phyloP scores from a whole-genome alignment of 2,888 invertebrate genomes.

The Tinea semifulvella region DNA sequence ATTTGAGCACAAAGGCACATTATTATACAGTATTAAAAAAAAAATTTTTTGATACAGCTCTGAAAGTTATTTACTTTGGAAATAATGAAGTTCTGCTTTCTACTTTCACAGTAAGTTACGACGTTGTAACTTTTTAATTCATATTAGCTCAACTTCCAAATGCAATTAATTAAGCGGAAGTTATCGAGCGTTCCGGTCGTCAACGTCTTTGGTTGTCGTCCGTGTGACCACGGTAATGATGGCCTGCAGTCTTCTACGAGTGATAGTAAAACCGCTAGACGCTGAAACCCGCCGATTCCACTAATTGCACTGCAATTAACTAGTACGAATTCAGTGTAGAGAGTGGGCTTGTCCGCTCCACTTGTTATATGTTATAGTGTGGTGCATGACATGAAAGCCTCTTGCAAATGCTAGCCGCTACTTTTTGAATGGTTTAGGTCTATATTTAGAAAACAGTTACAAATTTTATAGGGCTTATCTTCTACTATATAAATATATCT shows the following conservation, averaged over 20 bases:
- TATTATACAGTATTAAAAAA: neutral
- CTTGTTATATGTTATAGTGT: constrained; percentile 59
- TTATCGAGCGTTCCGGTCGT: neutral
- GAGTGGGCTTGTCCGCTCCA: constrained; percentile 60
- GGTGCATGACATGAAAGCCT: constrained; percentile 26
- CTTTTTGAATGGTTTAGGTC: neutral
- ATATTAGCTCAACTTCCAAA: constrained; percentile 3
- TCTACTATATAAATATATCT: neutral
- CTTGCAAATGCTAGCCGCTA: constrained; percentile 1
- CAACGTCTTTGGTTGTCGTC: constrained; percentile 9
- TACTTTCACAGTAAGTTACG: constrained; percentile 7
- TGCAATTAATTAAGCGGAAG: constrained; percentile 11
- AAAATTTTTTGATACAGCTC: neutral
- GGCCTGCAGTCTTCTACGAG: constrained; percentile 18
- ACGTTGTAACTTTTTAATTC: constrained; percentile 8
- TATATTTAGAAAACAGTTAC: neutral
- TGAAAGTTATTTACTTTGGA: neutral
- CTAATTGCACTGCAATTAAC: constrained; percentile 56
- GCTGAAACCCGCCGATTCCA: constrained; percentile 31
- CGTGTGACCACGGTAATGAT: neutral
- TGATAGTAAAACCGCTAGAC: constrained; percentile 54
- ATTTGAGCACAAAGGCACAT: too few species aligned
- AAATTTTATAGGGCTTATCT: neutral
- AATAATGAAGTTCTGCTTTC: constrained; percentile 8
- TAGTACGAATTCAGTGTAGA: constrained; percentile 56